Conservation (phyloP, 2,888 invertebrate genomes). For the Caenorhabditis sp. region DNA sequence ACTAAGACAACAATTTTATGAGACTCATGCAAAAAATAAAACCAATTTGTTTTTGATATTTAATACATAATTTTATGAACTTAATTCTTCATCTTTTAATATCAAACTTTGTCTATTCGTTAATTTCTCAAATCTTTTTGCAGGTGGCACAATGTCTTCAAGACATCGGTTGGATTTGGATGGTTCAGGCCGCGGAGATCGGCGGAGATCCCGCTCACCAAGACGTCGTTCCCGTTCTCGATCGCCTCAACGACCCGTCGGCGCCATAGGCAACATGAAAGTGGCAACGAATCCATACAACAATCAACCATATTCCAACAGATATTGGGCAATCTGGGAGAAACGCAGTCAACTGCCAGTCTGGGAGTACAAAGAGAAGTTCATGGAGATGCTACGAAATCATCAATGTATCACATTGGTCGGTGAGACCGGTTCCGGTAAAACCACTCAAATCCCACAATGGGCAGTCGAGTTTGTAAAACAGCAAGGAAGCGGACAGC, state of each 20-base stretch:
- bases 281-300: conserved; percentile 79
- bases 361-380: conserved; percentile 94
- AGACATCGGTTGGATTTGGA: conserved; percentile 58
- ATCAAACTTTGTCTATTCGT: too few relatives aligned
- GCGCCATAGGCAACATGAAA: conserved; percentile 37
- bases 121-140: too few relatives aligned
- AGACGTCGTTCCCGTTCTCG: conserved; percentile 21
- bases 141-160: conserved; percentile 46
- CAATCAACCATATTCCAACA: conserved; percentile 84
- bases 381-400: conserved; percentile 89
- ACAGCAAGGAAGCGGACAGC: conserved; percentile 18
- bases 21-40: too few relatives aligned
- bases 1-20: too few relatives aligned
- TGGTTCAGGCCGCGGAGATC: conserved; percentile 43
- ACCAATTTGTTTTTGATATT: too few relatives aligned
- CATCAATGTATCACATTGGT: conserved; percentile 83
- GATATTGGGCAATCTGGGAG: conserved; percentile 86
- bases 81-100: too few relatives aligned
- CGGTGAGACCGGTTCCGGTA: conserved; percentile 99
- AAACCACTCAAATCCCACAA: conserved; percentile 97
- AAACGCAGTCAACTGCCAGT: conserved; percentile 92
- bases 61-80: too few relatives aligned
- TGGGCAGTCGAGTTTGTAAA: conserved; percentile 77
- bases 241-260: conserved; percentile 38
- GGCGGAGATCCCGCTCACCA: conserved; percentile 23